Conservation (phyloP, 1,140 invertebrate species). For the Bicyclus anynana region DNA sequence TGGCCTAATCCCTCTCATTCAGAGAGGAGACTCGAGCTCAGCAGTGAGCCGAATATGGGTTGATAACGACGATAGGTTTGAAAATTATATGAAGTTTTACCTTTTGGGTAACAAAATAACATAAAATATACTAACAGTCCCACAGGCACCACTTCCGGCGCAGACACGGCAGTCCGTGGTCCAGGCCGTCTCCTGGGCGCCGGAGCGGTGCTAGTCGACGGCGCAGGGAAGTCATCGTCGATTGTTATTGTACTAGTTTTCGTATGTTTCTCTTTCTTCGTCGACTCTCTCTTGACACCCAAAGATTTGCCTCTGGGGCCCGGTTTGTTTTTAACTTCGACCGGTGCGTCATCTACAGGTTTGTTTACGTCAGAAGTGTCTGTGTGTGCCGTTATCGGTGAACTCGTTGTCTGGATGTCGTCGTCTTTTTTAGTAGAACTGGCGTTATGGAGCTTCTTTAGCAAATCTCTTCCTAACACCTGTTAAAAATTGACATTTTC, state of each 20-base stretch:
- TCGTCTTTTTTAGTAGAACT: neutral
- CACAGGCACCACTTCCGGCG: slow-evolving; percentile 42
- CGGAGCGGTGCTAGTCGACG: neutral
- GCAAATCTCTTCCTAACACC: slow-evolving; percentile 39
- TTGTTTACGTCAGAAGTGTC: neutral
- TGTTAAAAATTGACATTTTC: no score
- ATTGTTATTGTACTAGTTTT: neutral
- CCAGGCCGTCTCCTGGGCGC: neutral
- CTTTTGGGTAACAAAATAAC: no score
- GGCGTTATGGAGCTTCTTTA: slow-evolving; percentile 38
- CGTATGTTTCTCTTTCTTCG: neutral
- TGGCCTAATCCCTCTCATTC: no score
- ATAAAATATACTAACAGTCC: slow-evolving; percentile 60
- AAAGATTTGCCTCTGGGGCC: neutral
- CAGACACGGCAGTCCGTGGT: neutral
- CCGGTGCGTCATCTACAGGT: neutral
- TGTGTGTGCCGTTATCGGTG: neutral
- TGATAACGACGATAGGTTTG: no score
- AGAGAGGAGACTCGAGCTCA: no score
- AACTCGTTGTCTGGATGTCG: neutral
- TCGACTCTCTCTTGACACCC: no score
- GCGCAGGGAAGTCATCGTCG: neutral
- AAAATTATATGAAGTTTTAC: neutral
- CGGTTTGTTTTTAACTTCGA: neutral
- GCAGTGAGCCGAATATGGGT: no score